Evolutionary conservation across 2,797 vertebrate genomes (phyloP), one percentile per base, ranked within the genome.

Genomic region (Calcarius lapponicus): DNA sequence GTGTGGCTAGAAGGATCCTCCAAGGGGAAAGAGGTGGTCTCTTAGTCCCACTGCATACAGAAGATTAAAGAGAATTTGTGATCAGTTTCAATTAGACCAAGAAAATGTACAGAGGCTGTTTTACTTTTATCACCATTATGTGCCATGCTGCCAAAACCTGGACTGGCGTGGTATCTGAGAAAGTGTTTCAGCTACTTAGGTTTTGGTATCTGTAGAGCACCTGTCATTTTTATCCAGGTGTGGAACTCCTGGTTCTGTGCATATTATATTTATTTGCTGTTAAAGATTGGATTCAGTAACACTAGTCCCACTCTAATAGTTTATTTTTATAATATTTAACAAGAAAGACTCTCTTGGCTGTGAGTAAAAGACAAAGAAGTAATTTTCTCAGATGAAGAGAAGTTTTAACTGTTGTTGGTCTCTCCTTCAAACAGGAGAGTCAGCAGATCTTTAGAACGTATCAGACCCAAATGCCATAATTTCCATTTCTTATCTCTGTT

Each of bases 401-500:
- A 90, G 79, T 95, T 95, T 87, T 50, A 74, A 48, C 73, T 82
- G 73, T 74, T 95, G 81, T 91, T 93, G 50, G 10, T 86, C 62
- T 91, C 69, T 91, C 42, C 60, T 91, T 80, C 89, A 88, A 94
- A 96, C 36, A 80, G 47, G 31, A 91, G 58, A 94, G 70, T 97
- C 95, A 96, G 92, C 88, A 95, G 47, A 92, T 97, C 80, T 95
- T 83, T 47, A 81, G 81, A 90, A 94, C 0, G 1, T 93, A 71
- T 73, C 83, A 74, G 80, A 80, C 57, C 54, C 65, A 94, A 96
- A 96, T 96, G 86, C 82, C 91, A 40, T 94, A 34, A 93, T 97
- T 97, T 97, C 94, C 85, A 91, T 95, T 95, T 96, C 88, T 94
- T 93, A 83, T 81, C 81, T 91, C 74, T 86, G 54, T 96, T 96